Percentiles rank a stretch among this genome's conserved stretches.
These are phyloP conservation scores for Calliopsis andreniformis DNA, from an alignment of 1,140 invertebrate genomes.

Conservation along the genomic window DNA sequence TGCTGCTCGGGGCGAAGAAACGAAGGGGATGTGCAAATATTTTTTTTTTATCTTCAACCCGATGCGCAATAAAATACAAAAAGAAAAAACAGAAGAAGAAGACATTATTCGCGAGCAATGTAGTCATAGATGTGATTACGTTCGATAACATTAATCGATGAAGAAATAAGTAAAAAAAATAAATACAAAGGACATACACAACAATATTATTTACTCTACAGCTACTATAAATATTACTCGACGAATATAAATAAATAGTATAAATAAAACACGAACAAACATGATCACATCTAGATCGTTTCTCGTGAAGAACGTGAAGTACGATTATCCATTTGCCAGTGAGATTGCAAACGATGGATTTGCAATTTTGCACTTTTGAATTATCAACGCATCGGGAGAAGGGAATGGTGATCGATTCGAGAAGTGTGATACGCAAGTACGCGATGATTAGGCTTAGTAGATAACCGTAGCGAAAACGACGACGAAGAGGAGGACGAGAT, in stretches of 20 bases:
- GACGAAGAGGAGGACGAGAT: constrained; percentile 18
- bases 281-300: no score
- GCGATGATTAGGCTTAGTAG: constrained; percentile 21
- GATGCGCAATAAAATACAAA: neutral
- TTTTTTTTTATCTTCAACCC: neutral
- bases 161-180: neutral
- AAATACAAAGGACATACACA: no score
- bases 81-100: neutral
- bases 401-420: neutral
- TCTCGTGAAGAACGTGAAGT: neutral
- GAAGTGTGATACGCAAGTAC: neutral
- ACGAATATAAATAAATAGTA: neutral
- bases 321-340: neutral
- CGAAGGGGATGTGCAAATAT: constrained; percentile 26
- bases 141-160: neutral
- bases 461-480: constrained; percentile 21
- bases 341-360: no score
- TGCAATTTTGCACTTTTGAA: neutral
- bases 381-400: neutral
- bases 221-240: neutral
- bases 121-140: neutral
- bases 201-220: no score
- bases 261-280: neutral
- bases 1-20: constrained; percentile 21
- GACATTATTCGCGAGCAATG: neutral